phyloP scores from a whole-genome alignment of 2,113 vertebrate species.

The Chaenogobius annularis region DNA sequence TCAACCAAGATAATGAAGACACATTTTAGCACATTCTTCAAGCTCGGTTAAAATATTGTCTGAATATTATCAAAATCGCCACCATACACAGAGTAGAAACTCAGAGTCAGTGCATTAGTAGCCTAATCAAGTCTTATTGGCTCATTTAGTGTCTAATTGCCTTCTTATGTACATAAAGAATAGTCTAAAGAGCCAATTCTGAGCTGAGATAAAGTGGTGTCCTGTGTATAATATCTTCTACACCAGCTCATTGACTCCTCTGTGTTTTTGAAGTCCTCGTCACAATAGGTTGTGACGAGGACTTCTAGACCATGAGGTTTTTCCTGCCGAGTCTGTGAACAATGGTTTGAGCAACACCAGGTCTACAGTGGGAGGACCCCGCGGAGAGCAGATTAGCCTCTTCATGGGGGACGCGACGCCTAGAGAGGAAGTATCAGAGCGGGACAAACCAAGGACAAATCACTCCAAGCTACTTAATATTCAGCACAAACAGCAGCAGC shows the following conservation, averaged over 20 bases:
- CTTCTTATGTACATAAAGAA: not conserved
- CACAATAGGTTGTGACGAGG: no score
- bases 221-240: not conserved
- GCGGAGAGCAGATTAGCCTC: conserved; percentile 70
- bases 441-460: conserved; percentile 71
- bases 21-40: no score
- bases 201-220: not conserved
- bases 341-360: conserved; percentile 33
- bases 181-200: not conserved
- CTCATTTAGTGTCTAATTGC: not conserved
- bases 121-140: not conserved
- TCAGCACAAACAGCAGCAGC: conserved; percentile 54
- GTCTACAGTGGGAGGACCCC: conserved; percentile 51
- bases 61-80: no score
- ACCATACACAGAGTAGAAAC: not conserved
- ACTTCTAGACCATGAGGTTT: not conserved
- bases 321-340: conserved; percentile 29
- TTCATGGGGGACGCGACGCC: conserved; percentile 63
- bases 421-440: conserved; percentile 64
- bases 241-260: not conserved
- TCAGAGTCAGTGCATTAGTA: not conserved
- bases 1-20: no score
- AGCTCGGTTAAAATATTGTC: no score
- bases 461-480: conserved; percentile 54
- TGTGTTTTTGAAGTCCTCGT: not conserved